Evolutionary conservation across 2,113 vertebrate species (phyloP).

Genomic region (human (Homo sapiens)): GRCh38 chr3:50193501-50194000

Average conservation of each 20-base stretch:
- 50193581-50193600: constrained; percentile 97
- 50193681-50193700: neutral
- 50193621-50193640: constrained; percentile 96
- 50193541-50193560: constrained; percentile 97
- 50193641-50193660: constrained; percentile 98
- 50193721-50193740: neutral
- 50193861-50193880: constrained; percentile 97
- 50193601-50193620: constrained; percentile 94
- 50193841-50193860: constrained; percentile 97
- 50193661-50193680: constrained; percentile 86
- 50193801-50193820: constrained; percentile 97
- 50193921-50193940: accelerated
- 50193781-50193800: constrained; percentile 95
- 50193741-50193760: constrained; percentile 89
- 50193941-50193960: neutral
- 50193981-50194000: neutral
- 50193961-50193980: neutral
- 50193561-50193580: constrained; percentile 96
- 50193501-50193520: constrained; percentile 95
- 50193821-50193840: constrained; percentile 97
- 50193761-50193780: constrained; percentile 93
- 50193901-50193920: accelerated
- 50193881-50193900: constrained; percentile 78
- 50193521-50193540: constrained; percentile 97
- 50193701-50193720: accelerated